phyloP scores from a whole-genome alignment of 2,113 vertebrate species.

The Pongo pygmaeus region DNA sequence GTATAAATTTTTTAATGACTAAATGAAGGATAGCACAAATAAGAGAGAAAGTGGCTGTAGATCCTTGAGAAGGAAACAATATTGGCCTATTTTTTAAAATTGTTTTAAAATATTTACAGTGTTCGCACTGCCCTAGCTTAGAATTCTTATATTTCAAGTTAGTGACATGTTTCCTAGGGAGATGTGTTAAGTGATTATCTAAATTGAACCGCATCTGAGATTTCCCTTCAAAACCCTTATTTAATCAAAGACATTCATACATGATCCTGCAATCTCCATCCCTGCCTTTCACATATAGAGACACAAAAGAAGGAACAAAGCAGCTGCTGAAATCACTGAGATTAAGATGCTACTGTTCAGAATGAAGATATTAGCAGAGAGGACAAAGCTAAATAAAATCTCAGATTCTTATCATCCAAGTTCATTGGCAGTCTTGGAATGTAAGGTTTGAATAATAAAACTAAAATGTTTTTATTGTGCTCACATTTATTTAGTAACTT shows the following conservation, averaged over 20 bases:
- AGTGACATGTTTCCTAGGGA: neutral
- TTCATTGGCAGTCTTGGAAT: neutral
- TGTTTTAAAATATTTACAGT: neutral
- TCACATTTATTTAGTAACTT: neutral
- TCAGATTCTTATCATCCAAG: neutral
- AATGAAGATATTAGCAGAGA: neutral
- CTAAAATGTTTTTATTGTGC: neutral
- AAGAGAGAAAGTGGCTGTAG: neutral
- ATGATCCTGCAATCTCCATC: neutral
- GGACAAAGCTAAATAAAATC: neutral
- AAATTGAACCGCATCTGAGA: neutral
- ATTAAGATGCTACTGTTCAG: neutral
- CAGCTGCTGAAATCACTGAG: neutral
- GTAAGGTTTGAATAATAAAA: neutral
- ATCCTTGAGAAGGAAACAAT: neutral
- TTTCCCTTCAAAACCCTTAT: slow-evolving; percentile 14
- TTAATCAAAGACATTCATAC: neutral
- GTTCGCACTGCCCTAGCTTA: neutral
- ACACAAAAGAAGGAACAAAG: neutral
- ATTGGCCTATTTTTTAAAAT: neutral
- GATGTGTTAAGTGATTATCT: neutral
- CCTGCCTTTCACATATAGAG: neutral
- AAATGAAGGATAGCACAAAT: neutral
- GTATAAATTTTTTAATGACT: neutral
- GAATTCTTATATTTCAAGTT: neutral